Evolutionary conservation across 2,113 vertebrate genomes (phyloP), one percentile per base, ranked within the genome.

Genomic region (Cyanistes caeruleus): DNA sequence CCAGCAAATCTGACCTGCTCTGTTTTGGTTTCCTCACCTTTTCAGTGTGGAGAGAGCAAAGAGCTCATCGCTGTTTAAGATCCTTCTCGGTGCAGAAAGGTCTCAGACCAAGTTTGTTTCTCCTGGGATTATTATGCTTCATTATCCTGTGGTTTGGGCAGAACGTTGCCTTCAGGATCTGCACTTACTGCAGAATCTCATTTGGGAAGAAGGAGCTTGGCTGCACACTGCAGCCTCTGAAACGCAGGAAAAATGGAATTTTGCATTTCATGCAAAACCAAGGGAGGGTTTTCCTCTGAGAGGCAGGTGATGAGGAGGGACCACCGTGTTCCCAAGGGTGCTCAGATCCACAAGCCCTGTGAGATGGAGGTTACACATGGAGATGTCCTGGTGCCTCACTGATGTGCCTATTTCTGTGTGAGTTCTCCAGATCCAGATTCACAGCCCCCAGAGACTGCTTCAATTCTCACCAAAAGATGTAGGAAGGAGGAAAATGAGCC

Each of bases 401-500:
- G 31, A 0, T 15, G 72, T 4, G 13, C 60, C 69, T 70, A 0
- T 63, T 84, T 48, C 91, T 78, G 39, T 27, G 6, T 11, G 89
- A 48, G 39, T 44, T 81, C 82, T 46, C 84, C 90, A 86, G 14
- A 69, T 87, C 30, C 48, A 35, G 39, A 82, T 84, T 70, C 43
- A 19, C 89, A 94, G 62, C 91, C 91, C 67, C 86, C 77, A n/a
- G 80, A 87, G 76, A 20, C 83, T 80, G 72, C 76, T 93, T 53
- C 27, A 1, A 16, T 81, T 89, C 64, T 85, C 83, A 93, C 85
- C 83, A 28, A 35, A 77, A 92, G 89, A 39, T 91, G 87, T 51
- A 70, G 91, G 91, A 82, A 94, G 94, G 81, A 84, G 74, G 81
- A 92, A 68, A 84, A 75, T 1, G 81, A 95, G 73, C 80, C 94